Evolutionary conservation across 2,888 invertebrate genomes (phyloP).

Genomic region (Unio delphinus): DNA sequence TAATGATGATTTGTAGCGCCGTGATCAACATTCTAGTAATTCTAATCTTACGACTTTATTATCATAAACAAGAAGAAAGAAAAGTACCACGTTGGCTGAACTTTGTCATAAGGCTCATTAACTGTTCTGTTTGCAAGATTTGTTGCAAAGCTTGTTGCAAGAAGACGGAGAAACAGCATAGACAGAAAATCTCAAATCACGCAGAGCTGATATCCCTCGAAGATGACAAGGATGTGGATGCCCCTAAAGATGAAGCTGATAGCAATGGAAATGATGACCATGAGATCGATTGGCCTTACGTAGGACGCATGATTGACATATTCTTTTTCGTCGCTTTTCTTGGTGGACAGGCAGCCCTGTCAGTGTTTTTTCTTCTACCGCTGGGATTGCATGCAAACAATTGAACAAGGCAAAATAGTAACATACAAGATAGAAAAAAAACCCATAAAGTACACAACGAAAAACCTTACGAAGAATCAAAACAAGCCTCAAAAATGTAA

Average conservation of each 20-base stretch:
- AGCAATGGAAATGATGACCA: neutral
- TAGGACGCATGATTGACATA: conserved; percentile 9
- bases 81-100: conserved; percentile 17
- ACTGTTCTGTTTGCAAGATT: neutral
- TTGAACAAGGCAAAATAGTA: neutral
- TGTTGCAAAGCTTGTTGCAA: no score
- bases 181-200: neutral
- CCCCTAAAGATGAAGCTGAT: neutral
- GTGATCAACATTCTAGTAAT: conserved; percentile 13
- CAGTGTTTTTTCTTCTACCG: conserved; percentile 8
- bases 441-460: no score
- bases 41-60: conserved; percentile 15
- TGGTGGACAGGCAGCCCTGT: conserved; percentile 8
- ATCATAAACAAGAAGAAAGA: conserved; percentile 15
- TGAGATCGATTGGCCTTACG: conserved; percentile 6
- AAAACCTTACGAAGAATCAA: no score
- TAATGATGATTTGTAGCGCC: neutral
- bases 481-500: no score
- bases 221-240: no score
- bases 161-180: neutral
- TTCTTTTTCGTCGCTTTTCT: conserved; percentile 12
- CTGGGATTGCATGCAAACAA: conserved; percentile 5
- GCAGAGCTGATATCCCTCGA: neutral
- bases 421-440: no score
- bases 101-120: conserved; percentile 5